Evolutionary conservation across 2,113 vertebrate species (phyloP).

Genomic region (Corythoichthys intestinalis): DNA sequence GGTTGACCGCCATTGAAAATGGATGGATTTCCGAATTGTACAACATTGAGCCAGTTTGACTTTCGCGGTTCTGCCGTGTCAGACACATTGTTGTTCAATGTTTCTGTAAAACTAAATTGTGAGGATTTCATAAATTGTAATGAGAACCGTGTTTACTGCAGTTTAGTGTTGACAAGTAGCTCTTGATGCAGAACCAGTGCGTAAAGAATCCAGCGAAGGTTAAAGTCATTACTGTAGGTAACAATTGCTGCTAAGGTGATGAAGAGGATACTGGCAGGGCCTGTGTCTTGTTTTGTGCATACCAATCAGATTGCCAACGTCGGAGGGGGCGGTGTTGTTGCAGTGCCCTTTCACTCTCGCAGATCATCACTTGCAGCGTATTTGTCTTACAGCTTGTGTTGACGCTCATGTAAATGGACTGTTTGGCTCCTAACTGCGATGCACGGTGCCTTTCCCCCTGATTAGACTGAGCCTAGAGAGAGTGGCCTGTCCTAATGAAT

Average conservation of each 20-base stretch:
- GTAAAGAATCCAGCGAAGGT: constrained; percentile 49
- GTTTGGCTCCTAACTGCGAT: constrained; percentile 56
- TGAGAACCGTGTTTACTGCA: background rate
- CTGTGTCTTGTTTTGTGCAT: constrained; percentile 60
- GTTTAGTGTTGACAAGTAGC: constrained; percentile 14
- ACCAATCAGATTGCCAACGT: constrained; percentile 51
- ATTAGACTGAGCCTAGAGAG: constrained; percentile 44
- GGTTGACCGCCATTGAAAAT: background rate
- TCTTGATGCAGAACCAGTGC: constrained; percentile 28
- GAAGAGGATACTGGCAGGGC: constrained; percentile 45
- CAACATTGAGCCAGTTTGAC: background rate
- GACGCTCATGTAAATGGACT: constrained; percentile 48
- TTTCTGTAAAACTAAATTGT: background rate
- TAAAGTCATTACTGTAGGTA: constrained; percentile 60
- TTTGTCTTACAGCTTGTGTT: constrained; percentile 53
- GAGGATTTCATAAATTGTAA: background rate
- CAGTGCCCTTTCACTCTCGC: constrained; percentile 53
- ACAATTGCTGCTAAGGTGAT: constrained; percentile 61
- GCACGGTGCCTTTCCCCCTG: constrained; percentile 32
- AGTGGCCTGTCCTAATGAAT: constrained; percentile 52
- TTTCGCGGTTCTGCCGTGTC: background rate
- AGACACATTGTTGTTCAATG: background rate
- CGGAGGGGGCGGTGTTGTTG: constrained; percentile 5
- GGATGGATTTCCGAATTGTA: constrained; percentile 1
- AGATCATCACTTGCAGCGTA: constrained; percentile 54